Conservation (phyloP, 2,888 invertebrate species). For the Drosophila leonis region DNA sequence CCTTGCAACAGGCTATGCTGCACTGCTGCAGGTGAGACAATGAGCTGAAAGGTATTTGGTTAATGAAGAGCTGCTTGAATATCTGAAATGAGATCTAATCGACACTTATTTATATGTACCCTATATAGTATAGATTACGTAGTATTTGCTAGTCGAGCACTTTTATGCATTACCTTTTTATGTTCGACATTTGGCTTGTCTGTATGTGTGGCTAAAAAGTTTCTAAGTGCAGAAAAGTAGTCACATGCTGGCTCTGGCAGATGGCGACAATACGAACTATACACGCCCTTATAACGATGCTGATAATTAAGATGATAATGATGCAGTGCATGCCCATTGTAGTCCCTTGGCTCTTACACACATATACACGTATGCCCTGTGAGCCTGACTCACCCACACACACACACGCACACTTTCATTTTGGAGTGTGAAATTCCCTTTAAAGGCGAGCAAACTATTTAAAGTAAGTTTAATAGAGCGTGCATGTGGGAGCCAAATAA, state of each 20-base stretch:
- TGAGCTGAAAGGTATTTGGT: background rate
- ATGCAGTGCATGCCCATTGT: slow-evolving; percentile 25
- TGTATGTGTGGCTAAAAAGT: slow-evolving; percentile 4
- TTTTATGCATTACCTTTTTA: background rate
- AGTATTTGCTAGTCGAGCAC: slow-evolving; percentile 1
- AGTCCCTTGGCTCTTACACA: background rate
- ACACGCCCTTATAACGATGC: slow-evolving; percentile 27
- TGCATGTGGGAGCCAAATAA: background rate
- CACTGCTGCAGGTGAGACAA: background rate
- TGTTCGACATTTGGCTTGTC: background rate
- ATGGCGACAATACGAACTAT: slow-evolving; percentile 9
- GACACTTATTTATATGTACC: no score
- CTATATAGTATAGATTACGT: background rate
- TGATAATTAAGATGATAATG: slow-evolving; percentile 47
- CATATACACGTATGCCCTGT: background rate
- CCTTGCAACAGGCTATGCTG: background rate
- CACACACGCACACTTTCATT: background rate
- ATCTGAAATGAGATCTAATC: no score
- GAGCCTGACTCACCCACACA: background rate
- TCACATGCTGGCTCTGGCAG: slow-evolving; percentile 19
- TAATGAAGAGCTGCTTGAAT: background rate
- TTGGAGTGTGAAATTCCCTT: slow-evolving; percentile 10
- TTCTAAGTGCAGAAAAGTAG: background rate
- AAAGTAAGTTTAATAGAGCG: background rate
- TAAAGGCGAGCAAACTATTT: slow-evolving; percentile 18